phyloP scores from a whole-genome alignment of 2,113 vertebrate genomes.

The Saguinus imperator region DNA sequence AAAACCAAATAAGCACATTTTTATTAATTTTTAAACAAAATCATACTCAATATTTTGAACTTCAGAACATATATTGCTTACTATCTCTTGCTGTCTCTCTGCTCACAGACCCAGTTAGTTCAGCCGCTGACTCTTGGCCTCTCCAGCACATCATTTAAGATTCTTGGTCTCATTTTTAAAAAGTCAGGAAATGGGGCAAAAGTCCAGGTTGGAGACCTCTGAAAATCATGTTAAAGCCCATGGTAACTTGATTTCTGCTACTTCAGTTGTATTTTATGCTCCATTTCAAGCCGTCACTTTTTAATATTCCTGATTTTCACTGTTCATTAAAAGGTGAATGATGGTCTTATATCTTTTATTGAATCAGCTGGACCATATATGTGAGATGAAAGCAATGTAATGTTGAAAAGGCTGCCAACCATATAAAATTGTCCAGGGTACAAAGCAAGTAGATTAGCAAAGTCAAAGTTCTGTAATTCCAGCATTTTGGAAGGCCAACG shows the following conservation, averaged over 20 bases:
- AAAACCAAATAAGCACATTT: not conserved
- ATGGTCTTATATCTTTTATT: conserved; percentile 29
- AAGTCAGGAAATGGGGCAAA: conserved; percentile 60
- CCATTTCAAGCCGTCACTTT: conserved; percentile 55
- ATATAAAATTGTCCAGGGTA: conserved; percentile 51
- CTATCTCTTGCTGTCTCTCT: not conserved
- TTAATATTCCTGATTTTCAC: conserved; percentile 60
- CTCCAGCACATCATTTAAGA: conserved; percentile 40
- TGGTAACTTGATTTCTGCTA: conserved; percentile 58
- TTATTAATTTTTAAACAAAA: not conserved
- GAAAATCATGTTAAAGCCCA: conserved; percentile 58
- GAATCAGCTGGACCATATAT: not conserved
- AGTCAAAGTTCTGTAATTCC: not conserved
- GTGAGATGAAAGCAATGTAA: conserved; percentile 43
- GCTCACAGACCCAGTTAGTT: not conserved
- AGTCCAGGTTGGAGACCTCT: conserved; percentile 48
- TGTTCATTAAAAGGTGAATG: conserved; percentile 59
- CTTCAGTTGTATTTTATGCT: conserved; percentile 42
- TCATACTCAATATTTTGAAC: not conserved
- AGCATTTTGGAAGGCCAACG: too few species aligned
- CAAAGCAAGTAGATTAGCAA: not conserved
- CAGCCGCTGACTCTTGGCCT: not conserved
- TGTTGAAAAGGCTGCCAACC: not conserved
- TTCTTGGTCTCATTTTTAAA: conserved; percentile 53
- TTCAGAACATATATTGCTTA: not conserved